These are phyloP conservation scores for Alosa alosa DNA, from an alignment of 2,113 vertebrate genomes.

Conservation along the genomic window DNA sequence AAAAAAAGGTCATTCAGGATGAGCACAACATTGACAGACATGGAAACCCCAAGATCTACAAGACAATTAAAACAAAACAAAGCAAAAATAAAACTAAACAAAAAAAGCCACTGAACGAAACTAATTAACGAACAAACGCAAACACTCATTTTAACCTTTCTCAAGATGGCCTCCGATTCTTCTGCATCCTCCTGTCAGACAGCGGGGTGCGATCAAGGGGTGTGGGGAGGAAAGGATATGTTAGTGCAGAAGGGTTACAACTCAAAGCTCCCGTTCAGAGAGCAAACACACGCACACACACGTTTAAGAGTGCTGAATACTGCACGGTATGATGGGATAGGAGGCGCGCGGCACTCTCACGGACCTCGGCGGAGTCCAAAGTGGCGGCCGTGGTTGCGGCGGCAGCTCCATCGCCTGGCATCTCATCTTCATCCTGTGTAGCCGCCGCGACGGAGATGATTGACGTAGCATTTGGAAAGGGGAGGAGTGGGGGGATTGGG, in stretches of 20 bases:
- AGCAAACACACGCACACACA: background rate
- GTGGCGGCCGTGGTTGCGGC: slow-evolving; percentile 59
- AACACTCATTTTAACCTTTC: slow-evolving; percentile 56
- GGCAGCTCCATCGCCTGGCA: slow-evolving; percentile 62
- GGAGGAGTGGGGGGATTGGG: slow-evolving; percentile 38
- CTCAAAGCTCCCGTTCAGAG: background rate
- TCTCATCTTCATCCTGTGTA: slow-evolving; percentile 72
- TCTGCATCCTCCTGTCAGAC: slow-evolving; percentile 1
- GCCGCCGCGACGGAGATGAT: slow-evolving; percentile 59
- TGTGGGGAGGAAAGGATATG: slow-evolving; percentile 14
- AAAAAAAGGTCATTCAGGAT: slow-evolving; percentile 10
- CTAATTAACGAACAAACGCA: slow-evolving; percentile 12
- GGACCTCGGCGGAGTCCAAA: slow-evolving; percentile 71
- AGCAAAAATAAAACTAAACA: background rate
- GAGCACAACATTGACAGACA: slow-evolving; percentile 32
- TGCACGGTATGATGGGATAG: slow-evolving; percentile 57
- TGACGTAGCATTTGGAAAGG: slow-evolving; percentile 66
- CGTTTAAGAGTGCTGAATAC: background rate
- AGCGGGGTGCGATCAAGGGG: slow-evolving; percentile 18
- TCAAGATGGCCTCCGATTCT: slow-evolving; percentile 33
- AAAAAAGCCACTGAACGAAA: background rate
- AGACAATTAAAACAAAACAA: slow-evolving; percentile 27
- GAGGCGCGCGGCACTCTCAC: slow-evolving; percentile 62
- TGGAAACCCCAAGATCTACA: slow-evolving; percentile 38
- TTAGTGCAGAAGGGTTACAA: slow-evolving; percentile 17